Percentiles rank a stretch among this genome's conserved stretches.
Evolutionary conservation across 2,888 invertebrate species (phyloP).

Genomic region (Strigamia transsilvanica): DNA sequence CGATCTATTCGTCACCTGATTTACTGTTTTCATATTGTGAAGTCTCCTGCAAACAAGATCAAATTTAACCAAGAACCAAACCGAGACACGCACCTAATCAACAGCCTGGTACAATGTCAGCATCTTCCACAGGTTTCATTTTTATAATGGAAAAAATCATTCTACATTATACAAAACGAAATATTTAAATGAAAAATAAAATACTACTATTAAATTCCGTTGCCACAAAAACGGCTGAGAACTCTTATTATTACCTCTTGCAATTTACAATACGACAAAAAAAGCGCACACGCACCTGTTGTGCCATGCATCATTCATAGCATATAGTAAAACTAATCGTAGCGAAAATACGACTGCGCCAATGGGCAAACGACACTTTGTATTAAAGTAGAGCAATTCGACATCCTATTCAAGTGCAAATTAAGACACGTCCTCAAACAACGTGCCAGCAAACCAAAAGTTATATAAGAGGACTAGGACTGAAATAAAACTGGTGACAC

Average conservation of each 20-base stretch:
- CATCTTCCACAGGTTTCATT: conserved; percentile 21
- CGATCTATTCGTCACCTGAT: conserved; percentile 46
- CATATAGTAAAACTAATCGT: conserved; percentile 18
- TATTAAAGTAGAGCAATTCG: conserved; percentile 30
- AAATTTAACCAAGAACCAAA: conserved; percentile 51
- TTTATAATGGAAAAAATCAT: background rate
- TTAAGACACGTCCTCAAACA: conserved; percentile 25
- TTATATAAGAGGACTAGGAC: conserved; percentile 30
- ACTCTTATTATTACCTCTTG: background rate
- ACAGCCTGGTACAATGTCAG: conserved; percentile 3
- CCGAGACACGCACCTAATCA: conserved; percentile 36
- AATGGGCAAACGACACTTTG: conserved; percentile 26
- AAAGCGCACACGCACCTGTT: conserved; percentile 4
- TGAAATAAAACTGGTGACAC: conserved; percentile 30
- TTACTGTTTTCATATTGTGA: conserved; percentile 53
- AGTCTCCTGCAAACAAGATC: conserved; percentile 52
- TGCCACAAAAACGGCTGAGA: background rate
- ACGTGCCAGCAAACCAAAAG: conserved; percentile 21
- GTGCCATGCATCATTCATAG: conserved; percentile 26
- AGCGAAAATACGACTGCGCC: conserved; percentile 5
- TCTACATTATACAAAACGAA: background rate
- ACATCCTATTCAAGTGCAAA: conserved; percentile 30
- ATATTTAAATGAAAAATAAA: background rate
- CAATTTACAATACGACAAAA: background rate
- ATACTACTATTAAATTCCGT: background rate